Evolutionary conservation across 2,113 vertebrate genomes (phyloP).

Genomic region (Hippolais icterina): DNA sequence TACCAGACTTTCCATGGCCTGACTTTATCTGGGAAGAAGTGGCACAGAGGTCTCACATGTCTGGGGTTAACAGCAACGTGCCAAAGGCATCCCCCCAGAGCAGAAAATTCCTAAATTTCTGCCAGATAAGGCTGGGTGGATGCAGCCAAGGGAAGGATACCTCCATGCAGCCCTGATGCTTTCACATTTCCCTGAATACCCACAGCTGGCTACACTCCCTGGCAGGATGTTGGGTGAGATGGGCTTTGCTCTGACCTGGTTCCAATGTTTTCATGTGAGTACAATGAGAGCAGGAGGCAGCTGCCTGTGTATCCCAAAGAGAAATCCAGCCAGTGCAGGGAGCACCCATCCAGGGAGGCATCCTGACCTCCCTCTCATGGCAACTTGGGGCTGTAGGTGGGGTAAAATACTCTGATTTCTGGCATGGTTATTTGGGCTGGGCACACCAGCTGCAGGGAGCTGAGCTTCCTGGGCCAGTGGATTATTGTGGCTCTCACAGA

Average conservation of each 20-base stretch:
- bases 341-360: accelerated
- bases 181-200: neutral
- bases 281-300: neutral
- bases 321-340: neutral
- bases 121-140: neutral
- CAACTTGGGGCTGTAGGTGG: neutral
- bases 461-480: neutral
- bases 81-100: neutral
- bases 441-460: neutral
- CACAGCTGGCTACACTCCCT: accelerated
- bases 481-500: neutral
- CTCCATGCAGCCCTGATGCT: neutral
- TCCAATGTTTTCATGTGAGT: neutral
- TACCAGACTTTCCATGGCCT: neutral
- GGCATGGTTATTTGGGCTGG: neutral
- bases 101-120: neutral
- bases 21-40: neutral
- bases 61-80: neutral
- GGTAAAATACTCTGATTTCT: neutral
- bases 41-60: accelerated
- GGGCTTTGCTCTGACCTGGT: neutral
- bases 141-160: neutral
- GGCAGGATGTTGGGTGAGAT: neutral
- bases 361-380: neutral
- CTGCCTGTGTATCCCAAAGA: neutral